Conservation (phyloP, 2,113 vertebrate species). For the Tiliqua scincoides region DNA sequence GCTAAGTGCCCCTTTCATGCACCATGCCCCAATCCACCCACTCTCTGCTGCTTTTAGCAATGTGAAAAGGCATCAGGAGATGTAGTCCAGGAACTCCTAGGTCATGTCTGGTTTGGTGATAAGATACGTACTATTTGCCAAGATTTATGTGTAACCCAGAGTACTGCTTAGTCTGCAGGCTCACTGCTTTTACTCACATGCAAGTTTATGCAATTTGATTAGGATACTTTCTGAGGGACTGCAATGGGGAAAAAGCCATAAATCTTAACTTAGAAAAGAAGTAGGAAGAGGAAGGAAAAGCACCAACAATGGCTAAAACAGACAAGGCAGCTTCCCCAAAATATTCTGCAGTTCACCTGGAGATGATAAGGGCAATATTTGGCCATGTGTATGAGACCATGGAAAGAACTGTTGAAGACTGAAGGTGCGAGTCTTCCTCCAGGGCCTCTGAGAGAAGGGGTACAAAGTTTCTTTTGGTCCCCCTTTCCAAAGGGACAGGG, state of each 20-base stretch:
- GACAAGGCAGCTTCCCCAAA: not conserved
- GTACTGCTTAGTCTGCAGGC: not conserved
- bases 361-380: not conserved
- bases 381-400: not conserved
- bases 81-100: too few species aligned
- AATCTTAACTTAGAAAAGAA: not conserved
- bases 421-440: too few species aligned
- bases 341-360: not conserved
- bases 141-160: not conserved
- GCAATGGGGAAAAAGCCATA: not conserved
- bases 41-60: too few species aligned
- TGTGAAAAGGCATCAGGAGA: too few species aligned
- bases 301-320: not conserved
- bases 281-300: fast-evolving
- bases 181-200: not conserved
- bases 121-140: too few species aligned
- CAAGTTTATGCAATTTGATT: not conserved
- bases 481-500: too few species aligned
- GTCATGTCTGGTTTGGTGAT: too few species aligned
- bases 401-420: conserved; percentile 9
- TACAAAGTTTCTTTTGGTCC: too few species aligned
- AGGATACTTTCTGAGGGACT: not conserved
- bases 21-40: too few species aligned
- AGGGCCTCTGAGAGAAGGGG: too few species aligned
- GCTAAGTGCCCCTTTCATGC: too few species aligned